Evolutionary conservation across 2,888 invertebrate genomes (phyloP).

Genomic region (Agrotis clavis): DNA sequence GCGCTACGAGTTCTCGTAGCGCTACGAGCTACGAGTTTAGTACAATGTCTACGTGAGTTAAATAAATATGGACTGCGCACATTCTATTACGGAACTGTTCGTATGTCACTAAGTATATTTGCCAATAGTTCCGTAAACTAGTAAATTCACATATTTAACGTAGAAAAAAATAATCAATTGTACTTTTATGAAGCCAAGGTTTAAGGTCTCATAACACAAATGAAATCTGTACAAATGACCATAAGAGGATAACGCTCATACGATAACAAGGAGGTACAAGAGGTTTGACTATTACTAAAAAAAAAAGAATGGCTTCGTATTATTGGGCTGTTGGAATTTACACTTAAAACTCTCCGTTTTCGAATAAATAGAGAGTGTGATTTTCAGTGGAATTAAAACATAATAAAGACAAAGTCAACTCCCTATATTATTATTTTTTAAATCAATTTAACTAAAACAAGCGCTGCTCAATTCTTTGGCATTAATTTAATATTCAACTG

Average conservation of each 20-base stretch:
- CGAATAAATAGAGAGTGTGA: too few relatives aligned
- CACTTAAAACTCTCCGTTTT: too few relatives aligned
- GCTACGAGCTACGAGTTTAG: conserved; percentile 53
- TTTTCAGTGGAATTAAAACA: too few relatives aligned
- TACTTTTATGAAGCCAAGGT: too few relatives aligned
- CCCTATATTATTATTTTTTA: too few relatives aligned
- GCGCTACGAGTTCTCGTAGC: conserved; percentile 61
- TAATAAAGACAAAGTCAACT: too few relatives aligned
- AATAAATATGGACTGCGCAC: conserved; percentile 31
- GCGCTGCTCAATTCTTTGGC: conserved; percentile 23
- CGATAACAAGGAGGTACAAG: conserved; percentile 10
- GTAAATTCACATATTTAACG: neutral
- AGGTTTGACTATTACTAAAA: conserved; percentile 9
- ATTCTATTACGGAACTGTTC: conserved; percentile 9
- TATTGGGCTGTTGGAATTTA: too few relatives aligned
- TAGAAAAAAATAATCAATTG: too few relatives aligned
- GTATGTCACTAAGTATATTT: neutral
- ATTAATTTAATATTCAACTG: conserved; percentile 21
- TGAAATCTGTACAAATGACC: neutral
- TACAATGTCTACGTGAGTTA: conserved; percentile 32
- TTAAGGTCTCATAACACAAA: neutral
- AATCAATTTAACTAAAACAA: conserved; percentile 25
- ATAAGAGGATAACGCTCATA: conserved; percentile 5
- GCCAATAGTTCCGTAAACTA: neutral
- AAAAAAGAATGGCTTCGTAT: too few relatives aligned